phyloP scores from a whole-genome alignment of 2,888 invertebrate species.

The Drosophila acutilabella region DNA sequence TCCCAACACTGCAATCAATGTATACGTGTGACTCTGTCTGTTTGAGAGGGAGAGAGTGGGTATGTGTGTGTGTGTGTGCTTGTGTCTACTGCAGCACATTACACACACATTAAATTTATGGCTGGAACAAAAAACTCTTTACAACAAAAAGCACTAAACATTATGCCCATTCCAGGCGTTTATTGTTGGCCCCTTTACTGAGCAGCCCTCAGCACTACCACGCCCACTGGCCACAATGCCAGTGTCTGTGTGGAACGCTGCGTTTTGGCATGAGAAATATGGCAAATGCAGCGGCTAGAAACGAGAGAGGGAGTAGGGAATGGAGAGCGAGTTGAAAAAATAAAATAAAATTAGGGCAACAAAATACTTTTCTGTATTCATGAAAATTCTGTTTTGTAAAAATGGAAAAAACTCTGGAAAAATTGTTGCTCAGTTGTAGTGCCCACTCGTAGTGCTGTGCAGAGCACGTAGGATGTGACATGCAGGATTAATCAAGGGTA shows the following conservation, averaged over 20 bases:
- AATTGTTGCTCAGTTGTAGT: slow-evolving; percentile 11
- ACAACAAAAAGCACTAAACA: slow-evolving; percentile 77
- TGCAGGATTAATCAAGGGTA: background rate
- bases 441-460: too few species aligned
- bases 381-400: slow-evolving; percentile 20
- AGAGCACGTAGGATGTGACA: slow-evolving; percentile 8
- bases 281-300: slow-evolving; percentile 41
- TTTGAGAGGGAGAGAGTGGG: slow-evolving; percentile 6
- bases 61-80: slow-evolving; percentile 21
- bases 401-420: background rate
- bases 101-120: slow-evolving; percentile 74
- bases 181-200: slow-evolving; percentile 8
- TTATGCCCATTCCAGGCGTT: slow-evolving; percentile 60
- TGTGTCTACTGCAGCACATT: slow-evolving; percentile 61
- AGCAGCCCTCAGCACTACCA: slow-evolving; percentile 31
- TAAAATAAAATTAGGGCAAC: background rate
- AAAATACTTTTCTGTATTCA: slow-evolving; percentile 14
- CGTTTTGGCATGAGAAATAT: slow-evolving; percentile 39
- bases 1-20: slow-evolving; percentile 20
- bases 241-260: slow-evolving; percentile 14
- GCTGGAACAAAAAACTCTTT: slow-evolving; percentile 66
- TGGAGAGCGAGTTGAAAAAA: background rate
- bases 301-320: background rate
- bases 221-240: slow-evolving; percentile 43
- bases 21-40: background rate